A percentile compares a stretch with the other conserved stretches of the same genome.
phyloP scores from a whole-genome alignment of 2,888 invertebrate species.

The Xestia xanthographa region DNA sequence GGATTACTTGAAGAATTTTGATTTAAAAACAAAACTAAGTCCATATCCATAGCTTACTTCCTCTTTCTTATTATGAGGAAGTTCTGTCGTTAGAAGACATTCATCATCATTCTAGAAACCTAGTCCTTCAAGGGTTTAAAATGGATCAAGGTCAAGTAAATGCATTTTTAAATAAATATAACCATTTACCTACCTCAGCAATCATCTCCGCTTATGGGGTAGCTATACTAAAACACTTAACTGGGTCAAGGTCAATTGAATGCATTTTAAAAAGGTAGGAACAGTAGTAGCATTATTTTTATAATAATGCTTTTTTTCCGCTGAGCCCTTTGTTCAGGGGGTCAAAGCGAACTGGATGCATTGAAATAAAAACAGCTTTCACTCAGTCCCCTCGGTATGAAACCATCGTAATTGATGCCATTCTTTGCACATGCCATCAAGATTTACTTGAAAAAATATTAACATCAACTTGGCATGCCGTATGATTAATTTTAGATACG shows the following conservation, averaged over 20 bases:
- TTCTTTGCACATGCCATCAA: neutral
- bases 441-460: neutral
- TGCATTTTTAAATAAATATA: constrained; percentile 9
- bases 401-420: constrained; percentile 2
- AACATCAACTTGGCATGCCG: neutral
- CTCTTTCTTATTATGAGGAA: neutral
- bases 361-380: constrained; percentile 24
- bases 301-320: constrained; percentile 12
- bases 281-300: constrained; percentile 14
- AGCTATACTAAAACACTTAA: constrained; percentile 14
- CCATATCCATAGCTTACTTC: neutral
- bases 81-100: neutral
- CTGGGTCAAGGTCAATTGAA: constrained; percentile 53
- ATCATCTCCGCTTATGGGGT: neutral
- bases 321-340: neutral
- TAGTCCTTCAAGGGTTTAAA: neutral
- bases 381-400: neutral
- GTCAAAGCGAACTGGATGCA: constrained; percentile 16
- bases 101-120: neutral
- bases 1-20: neutral
- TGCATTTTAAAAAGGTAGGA: constrained; percentile 41
- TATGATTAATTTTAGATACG: neutral
- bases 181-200: neutral
- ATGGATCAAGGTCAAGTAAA: constrained; percentile 7
- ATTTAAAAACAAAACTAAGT: neutral